A percentile compares a stretch with the other conserved stretches of the same genome.
Evolutionary conservation across 2,113 vertebrate species (phyloP).

Genomic region (Tricholaema leucomelas): DNA sequence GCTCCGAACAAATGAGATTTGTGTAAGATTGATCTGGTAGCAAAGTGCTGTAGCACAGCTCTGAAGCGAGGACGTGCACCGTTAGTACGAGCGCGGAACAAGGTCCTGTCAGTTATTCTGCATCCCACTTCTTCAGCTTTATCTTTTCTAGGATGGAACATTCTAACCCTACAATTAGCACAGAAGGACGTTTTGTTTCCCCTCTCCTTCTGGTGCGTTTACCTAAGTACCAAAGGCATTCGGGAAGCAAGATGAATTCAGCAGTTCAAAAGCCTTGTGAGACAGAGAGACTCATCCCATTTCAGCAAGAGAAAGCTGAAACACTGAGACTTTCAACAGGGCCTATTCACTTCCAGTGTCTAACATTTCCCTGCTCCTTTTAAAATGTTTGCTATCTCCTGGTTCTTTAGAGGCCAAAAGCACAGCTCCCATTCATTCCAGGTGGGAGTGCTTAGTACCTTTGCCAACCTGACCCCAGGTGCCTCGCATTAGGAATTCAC

Average conservation of each 20-base stretch:
- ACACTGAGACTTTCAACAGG: neutral
- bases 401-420: constrained; percentile 11
- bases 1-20: neutral
- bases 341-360: neutral
- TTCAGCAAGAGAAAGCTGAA: neutral
- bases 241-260: neutral
- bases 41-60: neutral
- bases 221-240: neutral
- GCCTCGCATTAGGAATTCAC: constrained; percentile 38
- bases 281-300: neutral
- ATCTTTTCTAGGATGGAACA: neutral
- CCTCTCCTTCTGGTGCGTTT: accelerated
- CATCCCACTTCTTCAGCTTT: neutral
- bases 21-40: neutral
- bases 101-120: neutral
- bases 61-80: neutral
- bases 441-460: constrained; percentile 36
- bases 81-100: neutral
- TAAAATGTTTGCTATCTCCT: neutral
- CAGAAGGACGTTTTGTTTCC: neutral
- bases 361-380: neutral
- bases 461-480: constrained; percentile 39
- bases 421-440: constrained; percentile 7
- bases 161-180: neutral
- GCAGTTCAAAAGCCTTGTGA: neutral